Percentiles rank a stretch among this genome's conserved stretches.
phyloP scores from a whole-genome alignment of 1,140 invertebrate genomes.

The Drosophila ercepeae region DNA sequence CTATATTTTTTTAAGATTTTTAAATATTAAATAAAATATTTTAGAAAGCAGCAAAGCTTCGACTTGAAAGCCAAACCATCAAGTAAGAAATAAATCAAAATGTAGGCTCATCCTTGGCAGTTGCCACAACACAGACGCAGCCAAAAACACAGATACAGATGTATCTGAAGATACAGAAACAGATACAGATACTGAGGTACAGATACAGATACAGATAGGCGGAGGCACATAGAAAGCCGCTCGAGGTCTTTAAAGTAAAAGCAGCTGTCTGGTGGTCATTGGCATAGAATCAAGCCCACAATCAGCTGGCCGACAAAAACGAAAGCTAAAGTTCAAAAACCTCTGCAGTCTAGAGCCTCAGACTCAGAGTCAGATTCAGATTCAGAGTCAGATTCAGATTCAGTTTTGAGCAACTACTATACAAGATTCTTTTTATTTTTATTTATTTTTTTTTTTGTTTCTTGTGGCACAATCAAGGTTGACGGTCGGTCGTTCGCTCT shows the following conservation, averaged over 20 bases:
- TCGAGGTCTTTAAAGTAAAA: constrained; percentile 3
- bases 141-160: neutral
- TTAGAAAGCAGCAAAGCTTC: no score
- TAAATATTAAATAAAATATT: no score
- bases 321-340: constrained; percentile 66
- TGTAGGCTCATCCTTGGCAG: neutral
- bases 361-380: neutral
- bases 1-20: no score
- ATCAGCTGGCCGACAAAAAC: constrained; percentile 68
- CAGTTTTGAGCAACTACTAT: constrained; percentile 15
- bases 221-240: constrained; percentile 19
- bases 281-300: constrained; percentile 42
- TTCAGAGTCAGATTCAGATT: neutral
- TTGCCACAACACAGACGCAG: neutral
- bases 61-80: no score
- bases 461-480: constrained; percentile 42
- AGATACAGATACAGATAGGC: constrained; percentile 1
- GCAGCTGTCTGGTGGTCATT: constrained; percentile 1
- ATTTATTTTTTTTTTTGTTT: neutral
- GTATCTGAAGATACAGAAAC: neutral
- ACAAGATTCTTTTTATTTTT: constrained; percentile 56
- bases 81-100: neutral
- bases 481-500: constrained; percentile 8
- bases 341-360: constrained; percentile 18
- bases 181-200: neutral